Conservation (phyloP, 2,113 vertebrate species). For the Zapus hudsonius region DNA sequence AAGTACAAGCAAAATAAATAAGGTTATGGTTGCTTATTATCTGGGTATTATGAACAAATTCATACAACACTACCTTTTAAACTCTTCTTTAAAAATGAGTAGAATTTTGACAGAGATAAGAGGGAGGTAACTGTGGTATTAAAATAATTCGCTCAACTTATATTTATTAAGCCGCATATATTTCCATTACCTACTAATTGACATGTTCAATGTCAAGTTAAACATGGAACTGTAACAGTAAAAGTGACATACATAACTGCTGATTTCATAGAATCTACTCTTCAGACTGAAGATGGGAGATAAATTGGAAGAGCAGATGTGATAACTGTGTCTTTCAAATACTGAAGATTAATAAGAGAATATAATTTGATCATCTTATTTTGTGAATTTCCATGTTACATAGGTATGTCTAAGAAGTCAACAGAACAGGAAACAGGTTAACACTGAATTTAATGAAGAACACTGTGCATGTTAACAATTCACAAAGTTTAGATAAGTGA, state of each 20-base stretch:
- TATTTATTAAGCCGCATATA: neutral
- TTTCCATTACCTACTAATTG: neutral
- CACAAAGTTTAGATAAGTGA: neutral
- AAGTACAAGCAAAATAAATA: slow-evolving; percentile 25
- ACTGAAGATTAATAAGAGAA: neutral
- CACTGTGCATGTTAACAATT: neutral
- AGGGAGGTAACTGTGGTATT: neutral
- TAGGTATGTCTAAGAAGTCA: neutral
- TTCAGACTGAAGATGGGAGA: neutral
- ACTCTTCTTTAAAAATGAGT: slow-evolving; percentile 14
- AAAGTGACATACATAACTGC: neutral
- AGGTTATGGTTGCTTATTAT: neutral
- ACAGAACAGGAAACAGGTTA: neutral
- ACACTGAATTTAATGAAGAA: neutral
- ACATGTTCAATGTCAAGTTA: neutral
- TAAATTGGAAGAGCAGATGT: neutral
- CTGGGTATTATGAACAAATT: neutral
- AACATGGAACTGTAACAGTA: neutral
- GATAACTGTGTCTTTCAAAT: neutral
- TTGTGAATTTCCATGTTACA: neutral
- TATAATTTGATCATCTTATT: neutral
- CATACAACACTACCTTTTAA: neutral
- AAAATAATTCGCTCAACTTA: neutral
- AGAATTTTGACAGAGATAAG: neutral
- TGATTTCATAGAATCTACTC: neutral